Evolutionary conservation across 2,888 invertebrate genomes (phyloP), one percentile per base, ranked within the genome.

Genomic region (Yponomeuta plumbellus): DNA sequence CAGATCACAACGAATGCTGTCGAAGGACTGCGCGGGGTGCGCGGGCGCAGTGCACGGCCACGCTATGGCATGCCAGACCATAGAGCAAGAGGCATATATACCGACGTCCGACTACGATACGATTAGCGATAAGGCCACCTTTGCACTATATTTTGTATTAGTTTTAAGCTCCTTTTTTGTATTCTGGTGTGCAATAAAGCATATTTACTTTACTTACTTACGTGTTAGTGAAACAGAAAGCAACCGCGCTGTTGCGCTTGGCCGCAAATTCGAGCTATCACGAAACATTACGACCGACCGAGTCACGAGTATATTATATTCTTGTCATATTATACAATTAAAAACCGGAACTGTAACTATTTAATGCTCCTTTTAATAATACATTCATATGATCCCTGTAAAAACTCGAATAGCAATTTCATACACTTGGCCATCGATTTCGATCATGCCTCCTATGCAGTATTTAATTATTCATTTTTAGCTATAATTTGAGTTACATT

Each of bases 401-500:
- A 64, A 64, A 64, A 64, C 11, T 65, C 67, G 34, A 67, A 67
- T 56, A 67, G 34, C 64, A 66, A 57, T 65, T 67, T 67, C 57
- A 23, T 44, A 21, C 65, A 61, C 39, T 67, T 65, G 65, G 65
- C 67, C 62, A 65, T 56, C 62, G 67, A 61, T 67, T 65, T 67
- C 62, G 63, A 56, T 65, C 58, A 65, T 61, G 65, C 13, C 65
- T 57, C 65, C 65, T 61, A 65, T 61, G 40, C 23, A 59, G 26
- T 67, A 67, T 67, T 65, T 67, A 23, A 57, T 65, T 65, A 65
- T 61, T 65, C 58, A 65, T 56, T 67, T 61, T 34, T 67, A 65
- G 61, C 57, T 52, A 67, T 67, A 34, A 65, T 59, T 58, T 67
- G 67, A 65, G 64, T 61, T 65, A 65, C 52, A 34, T 67, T 52